Evolutionary conservation across 2,797 vertebrate species (phyloP), one percentile per base, ranked within the genome.

Genomic region (Microctenopoma steveboyesi): DNA sequence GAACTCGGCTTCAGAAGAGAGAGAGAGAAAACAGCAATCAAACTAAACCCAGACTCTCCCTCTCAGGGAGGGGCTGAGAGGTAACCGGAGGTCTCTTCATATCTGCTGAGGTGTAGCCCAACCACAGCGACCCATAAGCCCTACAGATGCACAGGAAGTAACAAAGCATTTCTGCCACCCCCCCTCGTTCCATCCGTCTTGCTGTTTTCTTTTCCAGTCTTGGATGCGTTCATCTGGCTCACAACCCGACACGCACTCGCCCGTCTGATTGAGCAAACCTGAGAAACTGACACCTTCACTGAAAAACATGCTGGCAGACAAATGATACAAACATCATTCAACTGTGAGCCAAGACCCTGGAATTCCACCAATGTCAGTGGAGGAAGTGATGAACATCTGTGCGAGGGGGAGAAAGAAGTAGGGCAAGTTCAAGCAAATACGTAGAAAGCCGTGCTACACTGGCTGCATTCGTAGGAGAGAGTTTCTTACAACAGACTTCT

Each of bases 321-420:
- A 88, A 83, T 63, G 16, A 82, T 73, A 82, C 60, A 64, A 66
- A 62, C 65, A 74, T 84, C 82, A 78, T 81, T 79, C 79, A 81
- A 90, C 81, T 43, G 67, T 64, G 49, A 82, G 81, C 58, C 4
- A 4, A 76, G 64, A 68, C 68, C 64, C 87, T 84, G 88, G 88
- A 93, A 94, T 92, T 89, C 75, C 73, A 86, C 79, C 79, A 86
- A 90, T 88, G 81, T 84, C 68, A 78, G 69, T 0, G n/a, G 62
- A 91, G 90, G 85, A 93, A 90, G 81, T 81, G 81, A 78, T 77
- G 69, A 81, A 65, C 47, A 33, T 67, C 69, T 86, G 74, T n/a
- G 51, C 49, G 61, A 49, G 15, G 7, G n/a, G 27, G 49, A 14
- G 1, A 10, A 33, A 37, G 51, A 39, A 50, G 55, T 14, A 15